Evolutionary conservation across 2,888 invertebrate genomes (phyloP).

Genomic region (Meganola albula): DNA sequence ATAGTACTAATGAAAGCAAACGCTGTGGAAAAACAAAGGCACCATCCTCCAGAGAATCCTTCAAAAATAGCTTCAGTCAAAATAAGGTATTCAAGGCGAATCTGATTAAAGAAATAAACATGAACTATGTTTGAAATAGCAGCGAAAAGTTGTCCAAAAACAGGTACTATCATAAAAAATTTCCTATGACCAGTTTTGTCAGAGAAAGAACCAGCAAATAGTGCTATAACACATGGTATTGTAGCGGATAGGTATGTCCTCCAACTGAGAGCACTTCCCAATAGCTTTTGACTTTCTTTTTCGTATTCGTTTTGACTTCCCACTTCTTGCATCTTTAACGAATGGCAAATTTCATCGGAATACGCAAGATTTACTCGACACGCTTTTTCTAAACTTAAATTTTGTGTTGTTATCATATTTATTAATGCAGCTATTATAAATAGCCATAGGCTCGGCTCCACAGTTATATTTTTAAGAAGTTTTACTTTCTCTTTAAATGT

Average conservation of each 20-base stretch:
- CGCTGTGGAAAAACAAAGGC: constrained; percentile 86
- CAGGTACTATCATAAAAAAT: constrained; percentile 85
- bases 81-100: constrained; percentile 85
- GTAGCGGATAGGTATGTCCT: constrained; percentile 88
- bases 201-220: constrained; percentile 88
- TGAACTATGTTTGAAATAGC: constrained; percentile 85
- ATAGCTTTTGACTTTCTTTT: constrained; percentile 80
- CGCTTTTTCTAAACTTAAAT: constrained; percentile 88
- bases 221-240: constrained; percentile 84
- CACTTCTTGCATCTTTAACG: constrained; percentile 81
- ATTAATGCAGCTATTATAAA: constrained; percentile 50
- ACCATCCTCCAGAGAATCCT: constrained; percentile 87
- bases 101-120: constrained; percentile 83
- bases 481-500: constrained; percentile 32
- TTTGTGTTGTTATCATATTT: constrained; percentile 85
- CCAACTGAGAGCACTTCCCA: constrained; percentile 86
- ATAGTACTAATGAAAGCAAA: constrained; percentile 91
- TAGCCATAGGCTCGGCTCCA: constrained; percentile 52
- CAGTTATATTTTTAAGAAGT: constrained; percentile 41
- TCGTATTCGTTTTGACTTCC: constrained; percentile 70
- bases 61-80: constrained; percentile 86
- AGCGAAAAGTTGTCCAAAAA: constrained; percentile 83
- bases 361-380: constrained; percentile 88
- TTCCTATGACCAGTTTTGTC: constrained; percentile 81
- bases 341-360: constrained; percentile 82